These are phyloP conservation scores for Oenanthe oenanthe DNA, from an alignment of 2,113 vertebrate genomes.

Conservation along the genomic window DNA sequence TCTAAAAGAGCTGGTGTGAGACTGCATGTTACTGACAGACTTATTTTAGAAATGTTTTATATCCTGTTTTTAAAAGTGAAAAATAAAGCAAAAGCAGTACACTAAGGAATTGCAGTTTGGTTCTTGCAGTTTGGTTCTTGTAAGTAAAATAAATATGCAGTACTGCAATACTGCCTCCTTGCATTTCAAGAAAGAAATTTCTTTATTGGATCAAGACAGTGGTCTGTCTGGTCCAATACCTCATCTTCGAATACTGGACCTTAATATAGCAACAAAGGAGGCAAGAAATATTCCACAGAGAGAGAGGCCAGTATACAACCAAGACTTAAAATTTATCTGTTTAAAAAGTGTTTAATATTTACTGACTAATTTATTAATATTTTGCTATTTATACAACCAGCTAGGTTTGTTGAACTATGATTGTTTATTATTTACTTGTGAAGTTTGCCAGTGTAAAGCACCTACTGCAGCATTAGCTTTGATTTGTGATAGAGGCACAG, in stretches of 20 bases:
- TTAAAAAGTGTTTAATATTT: not conserved
- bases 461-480: not conserved
- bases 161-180: not conserved
- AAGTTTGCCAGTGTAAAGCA: not conserved
- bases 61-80: not conserved
- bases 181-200: constrained; percentile 3
- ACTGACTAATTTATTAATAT: not conserved
- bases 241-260: not conserved
- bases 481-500: not conserved
- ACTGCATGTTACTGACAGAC: constrained; percentile 26
- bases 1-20: constrained; percentile 41
- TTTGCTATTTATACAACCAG: not conserved
- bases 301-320: not conserved
- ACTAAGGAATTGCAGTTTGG: not conserved
- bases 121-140: not conserved
- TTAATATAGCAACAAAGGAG: not conserved
- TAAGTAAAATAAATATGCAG: constrained; percentile 1
- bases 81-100: not conserved
- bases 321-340: not conserved
- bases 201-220: not conserved
- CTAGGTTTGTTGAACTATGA: not conserved
- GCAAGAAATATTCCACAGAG: not conserved
- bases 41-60: constrained; percentile 42
- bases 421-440: not conserved
- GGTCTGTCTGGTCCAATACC: not conserved